Percentiles rank a stretch among this genome's conserved stretches.
These are phyloP conservation scores for Archivesica marissinica DNA, from an alignment of 1,140 invertebrate species.

Conservation along the genomic window DNA sequence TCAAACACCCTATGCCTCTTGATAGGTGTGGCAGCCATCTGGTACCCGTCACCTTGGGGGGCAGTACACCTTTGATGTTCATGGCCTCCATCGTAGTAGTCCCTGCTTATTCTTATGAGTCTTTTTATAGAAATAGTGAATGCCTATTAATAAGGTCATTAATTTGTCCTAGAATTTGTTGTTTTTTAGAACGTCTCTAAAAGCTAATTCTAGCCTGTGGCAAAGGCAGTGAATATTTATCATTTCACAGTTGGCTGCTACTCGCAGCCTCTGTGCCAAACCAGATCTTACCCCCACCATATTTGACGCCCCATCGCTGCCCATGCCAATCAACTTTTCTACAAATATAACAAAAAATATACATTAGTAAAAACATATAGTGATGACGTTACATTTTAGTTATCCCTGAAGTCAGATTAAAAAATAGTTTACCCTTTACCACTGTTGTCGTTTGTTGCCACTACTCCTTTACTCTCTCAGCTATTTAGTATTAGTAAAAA, in stretches of 20 bases:
- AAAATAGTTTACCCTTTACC: too few species aligned
- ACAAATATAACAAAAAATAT: constrained; percentile 29
- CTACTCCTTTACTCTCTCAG: too few species aligned
- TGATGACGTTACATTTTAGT: too few species aligned
- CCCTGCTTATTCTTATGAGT: constrained; percentile 49
- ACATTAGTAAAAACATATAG: too few species aligned
- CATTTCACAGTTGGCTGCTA: constrained; percentile 48
- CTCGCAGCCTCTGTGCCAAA: constrained; percentile 9
- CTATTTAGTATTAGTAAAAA: too few species aligned
- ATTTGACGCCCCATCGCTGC: constrained; percentile 59
- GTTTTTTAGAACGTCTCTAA: constrained; percentile 60
- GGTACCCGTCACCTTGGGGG: constrained; percentile 40
- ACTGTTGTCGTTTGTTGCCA: too few species aligned
- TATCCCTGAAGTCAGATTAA: too few species aligned
- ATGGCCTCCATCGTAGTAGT: background rate
- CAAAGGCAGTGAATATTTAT: constrained; percentile 62
- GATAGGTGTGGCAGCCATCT: constrained; percentile 32
- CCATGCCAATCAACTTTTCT: constrained; percentile 55
- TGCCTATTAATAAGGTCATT: constrained; percentile 65
- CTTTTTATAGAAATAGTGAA: constrained; percentile 65
- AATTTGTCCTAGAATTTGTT: constrained; percentile 60
- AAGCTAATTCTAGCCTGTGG: constrained; percentile 59
- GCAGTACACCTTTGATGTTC: constrained; percentile 8
- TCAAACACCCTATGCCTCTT: constrained; percentile 7
- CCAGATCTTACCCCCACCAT: constrained; percentile 46